Evolutionary conservation across 2,797 vertebrate species (phyloP), one percentile per base, ranked within the genome.

Genomic region (Anguilla obscura): DNA sequence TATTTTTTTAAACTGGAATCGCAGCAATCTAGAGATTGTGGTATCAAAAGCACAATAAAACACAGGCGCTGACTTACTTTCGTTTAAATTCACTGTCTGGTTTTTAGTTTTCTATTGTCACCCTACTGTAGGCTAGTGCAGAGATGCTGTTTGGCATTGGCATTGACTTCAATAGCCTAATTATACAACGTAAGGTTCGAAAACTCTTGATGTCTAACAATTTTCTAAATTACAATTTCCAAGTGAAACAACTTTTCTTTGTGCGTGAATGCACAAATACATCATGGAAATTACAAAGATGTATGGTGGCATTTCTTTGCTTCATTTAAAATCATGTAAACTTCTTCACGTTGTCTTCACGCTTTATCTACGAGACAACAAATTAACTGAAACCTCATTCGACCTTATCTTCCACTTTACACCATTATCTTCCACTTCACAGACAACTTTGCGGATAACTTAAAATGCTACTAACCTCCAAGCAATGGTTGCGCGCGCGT

Each of bases 381-480:
- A 9, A 6, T 50, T n/a, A 40, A 16, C 76, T 7, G 33, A 80
- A 21, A 40, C 76, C 36, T 80, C 79, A n/a, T 50, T 50, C 10
- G 40, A 50, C 45, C 4, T 48, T 2, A 82, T n/a, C 45, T 24
- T 36, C 33, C 74, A 79, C 74, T 40, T 79, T 40, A 40, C 36
- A 40, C 36, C 36, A 40, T 48, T 2, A 82, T n/a, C 40, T 24
- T 36, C 33, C 74, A 79, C 74, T 40, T 79, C 6, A 79, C 16
- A 79, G 36, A 36, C 33, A 76, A 79, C 14, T 4, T 79, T 21
- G 36, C 21, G 1, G 21, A 48, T 12, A 82, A 50, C 18, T 40
- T 14, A 76, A 27, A 85, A 36, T 16, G 3, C 10, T 6, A 85
- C 87, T 79, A 30, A 88, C 87, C 87, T 85, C 66, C 69, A 63